These are phyloP conservation scores for Clunio marinus DNA, from an alignment of 2,888 invertebrate genomes.

Conservation along the genomic window DNA sequence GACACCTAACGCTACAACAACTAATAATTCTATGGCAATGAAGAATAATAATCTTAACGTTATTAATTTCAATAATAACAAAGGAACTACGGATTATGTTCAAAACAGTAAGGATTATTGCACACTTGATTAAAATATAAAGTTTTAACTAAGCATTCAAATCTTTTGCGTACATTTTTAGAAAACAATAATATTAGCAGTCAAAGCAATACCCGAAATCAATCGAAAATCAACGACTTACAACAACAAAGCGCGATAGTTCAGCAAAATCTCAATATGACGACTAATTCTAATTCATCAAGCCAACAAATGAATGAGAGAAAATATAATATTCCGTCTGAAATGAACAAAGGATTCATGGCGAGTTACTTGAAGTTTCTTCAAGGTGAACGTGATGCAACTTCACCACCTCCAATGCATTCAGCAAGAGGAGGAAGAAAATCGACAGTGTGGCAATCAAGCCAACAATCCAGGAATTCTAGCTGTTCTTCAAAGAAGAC, in stretches of 20 bases:
- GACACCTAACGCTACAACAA: slow-evolving; percentile 36
- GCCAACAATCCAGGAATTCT: slow-evolving; percentile 49
- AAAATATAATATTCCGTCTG: slow-evolving; percentile 58
- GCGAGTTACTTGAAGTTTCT: slow-evolving; percentile 81
- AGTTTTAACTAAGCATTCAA: not conserved
- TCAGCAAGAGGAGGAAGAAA: slow-evolving; percentile 62
- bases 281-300: slow-evolving; percentile 54
- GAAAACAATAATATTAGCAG: slow-evolving; percentile 36
- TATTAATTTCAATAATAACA: not conserved
- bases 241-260: slow-evolving; percentile 42
- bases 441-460: slow-evolving; percentile 49
- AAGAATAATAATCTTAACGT: slow-evolving; percentile 11
- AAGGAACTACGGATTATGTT: not conserved
- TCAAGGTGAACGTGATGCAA: slow-evolving; percentile 75
- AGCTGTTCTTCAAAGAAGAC: slow-evolving; percentile 49
- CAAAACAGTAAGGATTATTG: not conserved
- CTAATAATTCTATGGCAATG: slow-evolving; percentile 5
- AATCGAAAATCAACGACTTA: not conserved
- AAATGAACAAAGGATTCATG: slow-evolving; percentile 74
- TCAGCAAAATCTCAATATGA: slow-evolving; percentile 42
- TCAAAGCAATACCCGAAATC: slow-evolving; percentile 36
- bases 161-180: not conserved
- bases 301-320: slow-evolving; percentile 57
- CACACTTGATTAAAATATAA: not conserved
- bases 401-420: slow-evolving; percentile 61